Evolutionary conservation across 2,888 invertebrate species (phyloP).

Genomic region (Sialis lutaria): DNA sequence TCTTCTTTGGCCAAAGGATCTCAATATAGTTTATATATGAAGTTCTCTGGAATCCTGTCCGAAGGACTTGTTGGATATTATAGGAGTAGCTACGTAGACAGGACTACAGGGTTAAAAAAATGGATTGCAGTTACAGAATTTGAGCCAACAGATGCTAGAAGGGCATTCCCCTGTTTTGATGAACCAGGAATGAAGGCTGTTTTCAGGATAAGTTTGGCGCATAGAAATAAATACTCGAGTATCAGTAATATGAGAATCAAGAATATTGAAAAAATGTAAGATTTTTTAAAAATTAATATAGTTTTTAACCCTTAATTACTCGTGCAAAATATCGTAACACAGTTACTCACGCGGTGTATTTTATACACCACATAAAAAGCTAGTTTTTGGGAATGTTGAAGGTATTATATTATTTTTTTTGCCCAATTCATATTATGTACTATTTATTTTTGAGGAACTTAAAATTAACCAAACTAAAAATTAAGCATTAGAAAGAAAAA

Average conservation of each 20-base stretch:
- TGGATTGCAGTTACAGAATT: conserved; percentile 70
- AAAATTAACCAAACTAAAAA: too few species aligned
- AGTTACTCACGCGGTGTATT: too few species aligned
- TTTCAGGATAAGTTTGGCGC: conserved; percentile 51
- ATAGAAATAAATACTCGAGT: conserved; percentile 38
- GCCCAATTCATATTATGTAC: too few species aligned
- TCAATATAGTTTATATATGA: conserved; percentile 39
- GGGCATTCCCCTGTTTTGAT: conserved; percentile 84
- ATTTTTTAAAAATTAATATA: too few species aligned
- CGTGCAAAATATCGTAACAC: too few species aligned
- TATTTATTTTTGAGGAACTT: too few species aligned
- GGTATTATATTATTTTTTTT: too few species aligned
- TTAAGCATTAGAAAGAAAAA: too few species aligned
- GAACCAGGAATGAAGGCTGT: conserved; percentile 77
- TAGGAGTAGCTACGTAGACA: conserved; percentile 45
- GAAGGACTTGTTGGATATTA: conserved; percentile 52
- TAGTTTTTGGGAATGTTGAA: too few species aligned
- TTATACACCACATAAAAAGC: too few species aligned
- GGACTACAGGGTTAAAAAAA: conserved; percentile 17
- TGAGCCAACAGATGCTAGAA: conserved; percentile 57
- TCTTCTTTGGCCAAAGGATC: conserved; percentile 19
- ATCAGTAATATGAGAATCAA: conserved; percentile 62
- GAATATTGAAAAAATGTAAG: conserved; percentile 33
- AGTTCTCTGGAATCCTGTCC: conserved; percentile 40
- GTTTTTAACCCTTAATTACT: too few species aligned